Evolutionary conservation across 2,888 invertebrate genomes (phyloP), one percentile per base, ranked within the genome.

Genomic region (Lydus trimaculatus): DNA sequence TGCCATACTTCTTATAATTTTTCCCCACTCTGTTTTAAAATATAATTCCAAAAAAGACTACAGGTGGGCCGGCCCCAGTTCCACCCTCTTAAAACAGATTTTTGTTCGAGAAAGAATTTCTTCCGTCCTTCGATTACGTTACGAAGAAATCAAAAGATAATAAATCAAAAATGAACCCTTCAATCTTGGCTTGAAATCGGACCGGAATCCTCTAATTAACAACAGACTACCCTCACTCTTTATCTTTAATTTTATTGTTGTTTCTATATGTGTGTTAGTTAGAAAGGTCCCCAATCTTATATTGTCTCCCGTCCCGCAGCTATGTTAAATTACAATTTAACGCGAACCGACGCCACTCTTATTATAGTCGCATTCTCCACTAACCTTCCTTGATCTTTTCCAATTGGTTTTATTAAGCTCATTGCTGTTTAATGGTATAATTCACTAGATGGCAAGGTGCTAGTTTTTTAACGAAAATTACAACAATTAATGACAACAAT

Each of bases 361-460:
- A 82, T 82, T 83, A 82, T 76, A 78, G 76, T 78, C 79, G 80
- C 80, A 80, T 81, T 82, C 80, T 81, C 74, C 75, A 72, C 72
- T 79, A 78, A 80, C 80, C 82, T 81, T 76, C 48, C 76, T 75
- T 82, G 83, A 83, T 82, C 83, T 79, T 74, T 48, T 77, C 76
- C 81, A 82, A 81, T 81, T 82, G 79, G 73, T 76, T 78, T 77
- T 76, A 80, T 80, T 80, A 43, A 76, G 76, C 77, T 76, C 73
- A 80, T 79, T 78, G 78, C 73, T 74, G 72, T 73, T 43, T 78
- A 77, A 77, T 76, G 73, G 73, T 73, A 74, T 77, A 77, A 76
- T 76, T 76, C 71, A 69, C 75, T 73, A 71, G 72, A 58, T 65
- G 72, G 77, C 75, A 77, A 77, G 78, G 76, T 79, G 79, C 74